These are phyloP conservation scores for Tuta absoluta DNA, from an alignment of 2,888 invertebrate genomes.

Conservation along the genomic window DNA sequence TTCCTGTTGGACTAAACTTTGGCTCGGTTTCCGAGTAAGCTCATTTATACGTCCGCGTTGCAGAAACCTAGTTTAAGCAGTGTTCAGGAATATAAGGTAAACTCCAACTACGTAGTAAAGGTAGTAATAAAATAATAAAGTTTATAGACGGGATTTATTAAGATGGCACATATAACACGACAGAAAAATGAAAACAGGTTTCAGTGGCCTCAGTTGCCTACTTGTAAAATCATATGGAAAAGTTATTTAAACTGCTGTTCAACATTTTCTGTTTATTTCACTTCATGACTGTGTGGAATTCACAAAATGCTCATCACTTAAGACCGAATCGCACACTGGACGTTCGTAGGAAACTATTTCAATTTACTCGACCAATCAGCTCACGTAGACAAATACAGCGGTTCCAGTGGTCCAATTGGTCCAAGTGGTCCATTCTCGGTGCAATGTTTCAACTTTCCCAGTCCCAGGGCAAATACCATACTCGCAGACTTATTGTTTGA, in stretches of 20 bases:
- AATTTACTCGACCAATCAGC: slow-evolving; percentile 1
- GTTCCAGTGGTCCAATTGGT: no score
- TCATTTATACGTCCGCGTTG: no score
- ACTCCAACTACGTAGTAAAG: no score
- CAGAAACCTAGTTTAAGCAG: background rate
- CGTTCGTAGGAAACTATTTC: background rate
- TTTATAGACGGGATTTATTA: no score
- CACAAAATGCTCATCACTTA: background rate
- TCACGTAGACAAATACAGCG: background rate
- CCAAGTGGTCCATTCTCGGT: slow-evolving; percentile 10
- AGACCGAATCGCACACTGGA: background rate
- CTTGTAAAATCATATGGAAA: no score
- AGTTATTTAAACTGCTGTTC: no score
- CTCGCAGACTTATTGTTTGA: slow-evolving; percentile 69
- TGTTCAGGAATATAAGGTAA: no score
- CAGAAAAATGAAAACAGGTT: no score
- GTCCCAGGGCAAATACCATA: slow-evolving; percentile 51
- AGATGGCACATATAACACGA: no score
- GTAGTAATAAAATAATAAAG: no score
- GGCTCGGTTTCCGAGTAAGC: no score
- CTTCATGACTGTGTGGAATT: background rate
- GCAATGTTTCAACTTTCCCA: slow-evolving; percentile 10
- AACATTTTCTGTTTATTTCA: background rate
- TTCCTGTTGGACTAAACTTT: slow-evolving; percentile 11
- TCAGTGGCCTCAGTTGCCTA: no score